Conservation (phyloP, 35 echinoderm and acorn worm genomes). For the Acanthaster planci region DNA sequence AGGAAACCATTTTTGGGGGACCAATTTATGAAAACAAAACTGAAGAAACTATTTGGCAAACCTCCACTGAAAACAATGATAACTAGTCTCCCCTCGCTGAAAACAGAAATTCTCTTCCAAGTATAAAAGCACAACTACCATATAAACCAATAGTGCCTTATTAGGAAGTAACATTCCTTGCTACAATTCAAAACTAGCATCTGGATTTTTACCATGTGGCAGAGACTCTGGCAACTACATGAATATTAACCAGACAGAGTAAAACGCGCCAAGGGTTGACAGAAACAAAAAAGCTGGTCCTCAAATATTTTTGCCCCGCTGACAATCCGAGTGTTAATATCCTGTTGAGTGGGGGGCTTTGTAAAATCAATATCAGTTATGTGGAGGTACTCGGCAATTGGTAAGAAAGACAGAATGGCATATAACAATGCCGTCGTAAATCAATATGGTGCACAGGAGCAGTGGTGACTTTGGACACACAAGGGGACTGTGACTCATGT, state of each 20-base stretch:
- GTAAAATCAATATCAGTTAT: not conserved
- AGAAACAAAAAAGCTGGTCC: not conserved
- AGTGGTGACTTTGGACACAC: conserved; percentile 6
- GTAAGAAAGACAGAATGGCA: not conserved
- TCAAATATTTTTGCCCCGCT: not conserved
- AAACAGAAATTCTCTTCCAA: too few species aligned
- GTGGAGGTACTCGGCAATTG: not conserved
- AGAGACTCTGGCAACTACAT: not conserved
- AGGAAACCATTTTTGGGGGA: not conserved
- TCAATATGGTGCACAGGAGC: not conserved
- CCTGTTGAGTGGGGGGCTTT: not conserved
- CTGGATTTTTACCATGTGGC: too few species aligned
- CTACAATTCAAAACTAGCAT: too few species aligned
- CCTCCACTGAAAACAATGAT: too few species aligned
- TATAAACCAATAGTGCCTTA: not conserved
- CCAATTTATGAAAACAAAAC: too few species aligned
- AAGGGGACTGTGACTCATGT: not conserved
- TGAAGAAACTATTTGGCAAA: too few species aligned
- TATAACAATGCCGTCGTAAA: not conserved
- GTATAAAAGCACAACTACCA: not conserved
- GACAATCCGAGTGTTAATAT: not conserved
- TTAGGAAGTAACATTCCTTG: not conserved
- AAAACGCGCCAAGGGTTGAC: not conserved
- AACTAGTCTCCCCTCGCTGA: too few species aligned
- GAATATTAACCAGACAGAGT: not conserved